Evolutionary conservation across 2,888 invertebrate species (phyloP), one percentile per base, ranked within the genome.

Genomic region (Parnassius smintheus): DNA sequence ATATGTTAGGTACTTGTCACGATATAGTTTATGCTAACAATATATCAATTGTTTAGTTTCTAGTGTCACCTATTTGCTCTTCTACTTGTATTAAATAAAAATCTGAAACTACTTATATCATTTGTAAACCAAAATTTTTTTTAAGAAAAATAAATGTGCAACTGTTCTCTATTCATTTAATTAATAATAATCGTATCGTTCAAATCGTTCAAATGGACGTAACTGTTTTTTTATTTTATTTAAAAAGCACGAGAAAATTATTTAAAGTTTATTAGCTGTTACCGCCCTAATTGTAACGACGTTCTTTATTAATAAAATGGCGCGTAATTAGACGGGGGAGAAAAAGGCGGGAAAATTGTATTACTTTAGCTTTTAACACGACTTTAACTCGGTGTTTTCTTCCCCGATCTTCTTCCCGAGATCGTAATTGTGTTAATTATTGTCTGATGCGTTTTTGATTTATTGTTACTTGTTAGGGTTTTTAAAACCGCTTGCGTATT

Each of bases 301-400:
- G 83, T 80, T 76, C 81, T 86, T 86, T 87, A 88, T 88, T 91
- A 90, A 88, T 86, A 85, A 87, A 88, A 82, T 79, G 85, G 81
- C 80, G 84, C 81, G 82, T 89, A 88, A 89, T 89, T 91, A 89
- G 86, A 76, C 77, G 72, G 88, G 88, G 91, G 88, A 81, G 86
- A 86, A 88, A 90, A 89, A 88, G 77, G 78, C 83, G 80, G 82
- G 82, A 82, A 89, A 88, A 90, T 89, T 84, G 75, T 85, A 82
- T 91, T 86, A 86, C 82, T 82, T 78, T 77, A 78, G 74, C 77
- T 79, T 82, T 85, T 86, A 87, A 84, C 82, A 79, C 76, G 83
- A 81, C 75, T 84, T 82, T 80, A 80, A 83, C 83, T 77, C 82
- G 72, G 81, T 86, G 85, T 87, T 86, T 86, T 77, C 76, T 78